Evolutionary conservation across 1,140 invertebrate species (phyloP).

Genomic region (Saccostrea echinata): DNA sequence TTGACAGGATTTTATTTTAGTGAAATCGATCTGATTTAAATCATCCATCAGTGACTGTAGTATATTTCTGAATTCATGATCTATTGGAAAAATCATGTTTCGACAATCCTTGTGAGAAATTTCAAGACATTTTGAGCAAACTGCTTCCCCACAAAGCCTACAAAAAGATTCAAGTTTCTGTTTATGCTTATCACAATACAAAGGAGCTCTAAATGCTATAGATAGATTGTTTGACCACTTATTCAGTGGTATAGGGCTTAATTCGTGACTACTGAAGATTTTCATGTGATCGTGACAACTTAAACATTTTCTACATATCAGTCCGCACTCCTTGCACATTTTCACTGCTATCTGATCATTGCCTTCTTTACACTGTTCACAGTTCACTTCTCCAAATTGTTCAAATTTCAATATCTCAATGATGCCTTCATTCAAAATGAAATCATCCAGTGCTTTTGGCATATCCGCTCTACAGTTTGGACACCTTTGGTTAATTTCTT

Average conservation of each 20-base stretch:
- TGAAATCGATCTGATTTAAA: not conserved
- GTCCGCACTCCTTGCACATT: not conserved
- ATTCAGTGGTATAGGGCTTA: not conserved
- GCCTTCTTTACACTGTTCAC: not conserved
- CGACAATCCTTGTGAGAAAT: not conserved
- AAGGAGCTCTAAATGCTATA: not conserved
- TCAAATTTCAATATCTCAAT: not conserved
- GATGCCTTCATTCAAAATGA: not conserved
- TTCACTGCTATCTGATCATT: not conserved
- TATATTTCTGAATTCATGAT: not conserved
- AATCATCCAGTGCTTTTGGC: not conserved
- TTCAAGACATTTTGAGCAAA: not conserved
- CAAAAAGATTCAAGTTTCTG: slow-evolving; percentile 1
- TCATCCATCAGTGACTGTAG: not conserved
- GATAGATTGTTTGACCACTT: not conserved
- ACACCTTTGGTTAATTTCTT: not conserved
- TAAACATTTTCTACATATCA: not conserved
- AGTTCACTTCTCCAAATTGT: not conserved
- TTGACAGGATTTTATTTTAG: not conserved
- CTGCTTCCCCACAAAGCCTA: not conserved
- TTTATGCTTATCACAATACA: not conserved
- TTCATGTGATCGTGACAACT: not conserved
- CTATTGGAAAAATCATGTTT: not conserved
- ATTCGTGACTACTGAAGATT: not conserved
- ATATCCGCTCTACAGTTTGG: not conserved